Percentiles rank a stretch among this genome's conserved stretches.
phyloP scores from a whole-genome alignment of 2,888 invertebrate species.

The Polydrusus cervinus region DNA sequence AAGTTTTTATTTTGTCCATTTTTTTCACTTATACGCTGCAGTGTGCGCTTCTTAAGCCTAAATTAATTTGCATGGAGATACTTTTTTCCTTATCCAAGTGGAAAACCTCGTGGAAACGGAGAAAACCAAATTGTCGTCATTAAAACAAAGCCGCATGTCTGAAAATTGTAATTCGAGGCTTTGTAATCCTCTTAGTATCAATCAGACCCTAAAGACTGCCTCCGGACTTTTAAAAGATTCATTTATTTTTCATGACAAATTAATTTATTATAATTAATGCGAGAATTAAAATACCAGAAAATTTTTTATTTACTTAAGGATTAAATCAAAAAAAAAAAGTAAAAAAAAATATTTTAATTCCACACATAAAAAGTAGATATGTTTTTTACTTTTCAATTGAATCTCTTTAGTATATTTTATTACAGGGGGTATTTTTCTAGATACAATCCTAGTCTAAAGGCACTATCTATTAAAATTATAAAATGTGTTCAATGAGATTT shows the following conservation, averaged over 20 bases:
- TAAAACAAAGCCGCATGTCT: slow-evolving; percentile 34
- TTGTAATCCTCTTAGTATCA: slow-evolving; percentile 38
- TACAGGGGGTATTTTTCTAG: too few species aligned
- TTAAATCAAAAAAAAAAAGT: not conserved
- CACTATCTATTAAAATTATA: too few species aligned
- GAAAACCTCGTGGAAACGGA: slow-evolving; percentile 33
- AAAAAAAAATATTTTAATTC: too few species aligned
- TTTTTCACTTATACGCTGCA: too few species aligned
- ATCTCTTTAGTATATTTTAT: too few species aligned
- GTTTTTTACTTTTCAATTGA: too few species aligned
- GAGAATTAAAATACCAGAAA: slow-evolving; percentile 4
- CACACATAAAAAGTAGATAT: too few species aligned
- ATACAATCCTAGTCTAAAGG: too few species aligned
- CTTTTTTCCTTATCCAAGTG: slow-evolving; percentile 34
- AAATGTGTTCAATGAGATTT: too few species aligned
- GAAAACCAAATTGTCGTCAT: slow-evolving; percentile 38
- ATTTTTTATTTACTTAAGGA: not conserved
- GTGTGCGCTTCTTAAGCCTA: slow-evolving; percentile 10
- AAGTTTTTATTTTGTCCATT: too few species aligned
- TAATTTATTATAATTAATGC: slow-evolving; percentile 19
- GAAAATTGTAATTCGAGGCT: slow-evolving; percentile 33
- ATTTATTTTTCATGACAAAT: slow-evolving; percentile 19
- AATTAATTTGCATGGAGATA: slow-evolving; percentile 41
- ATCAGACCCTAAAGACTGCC: slow-evolving; percentile 25
- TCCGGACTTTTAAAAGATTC: slow-evolving; percentile 24